Base-by-base conservation (phyloP, 1,140 invertebrate species). In the Heterodera schachtii region DNA sequence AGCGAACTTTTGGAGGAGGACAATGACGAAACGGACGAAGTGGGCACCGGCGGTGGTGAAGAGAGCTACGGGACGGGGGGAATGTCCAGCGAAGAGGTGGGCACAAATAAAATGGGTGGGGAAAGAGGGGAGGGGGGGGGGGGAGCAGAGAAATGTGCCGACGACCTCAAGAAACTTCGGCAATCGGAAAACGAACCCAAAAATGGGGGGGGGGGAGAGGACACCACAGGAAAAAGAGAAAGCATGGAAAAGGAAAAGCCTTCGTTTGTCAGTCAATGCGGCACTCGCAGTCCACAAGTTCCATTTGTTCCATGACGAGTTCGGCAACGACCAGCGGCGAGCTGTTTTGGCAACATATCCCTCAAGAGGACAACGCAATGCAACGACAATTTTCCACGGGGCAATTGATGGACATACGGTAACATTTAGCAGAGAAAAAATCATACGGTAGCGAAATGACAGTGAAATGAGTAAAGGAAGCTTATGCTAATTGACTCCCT, bases 1-100 rank as follows among this genome's bases (percentile, higher is more conserved):
- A 75, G 77, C 57, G 89, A 90, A 74, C 79, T 90, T 31, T 84
- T 90, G 6, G 85, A 87, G 21, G 88, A 87, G 46, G 46, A 74
- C 21, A 73, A 41, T 69, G 84, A 82, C 47, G 52, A 79, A 7
- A 78, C 75, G 49, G 84, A 85, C 16, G 85, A 88, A 44, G 64
- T 85, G 2, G 66, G 84, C 19, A 70, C 69, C 1, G 66, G 76
- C 64, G 52, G 31, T 5, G 78, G n/a, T 47, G 67, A 69, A 7
- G 43, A 75, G 44, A n/a, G 4, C 46, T 21, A 11, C 11, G 31
- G 3, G n/a, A 21, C 11, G n/a, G 41, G 13, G 31, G 52, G 13
- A 7, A 44, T 43, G 11, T 49, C 19, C 44, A 81, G 70, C 69
- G 74, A 81, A 19, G 79, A 73, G 57, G 46, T 81, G 16, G 46